phyloP scores from a whole-genome alignment of 2,797 vertebrate species.

The Valencia hispanica region DNA sequence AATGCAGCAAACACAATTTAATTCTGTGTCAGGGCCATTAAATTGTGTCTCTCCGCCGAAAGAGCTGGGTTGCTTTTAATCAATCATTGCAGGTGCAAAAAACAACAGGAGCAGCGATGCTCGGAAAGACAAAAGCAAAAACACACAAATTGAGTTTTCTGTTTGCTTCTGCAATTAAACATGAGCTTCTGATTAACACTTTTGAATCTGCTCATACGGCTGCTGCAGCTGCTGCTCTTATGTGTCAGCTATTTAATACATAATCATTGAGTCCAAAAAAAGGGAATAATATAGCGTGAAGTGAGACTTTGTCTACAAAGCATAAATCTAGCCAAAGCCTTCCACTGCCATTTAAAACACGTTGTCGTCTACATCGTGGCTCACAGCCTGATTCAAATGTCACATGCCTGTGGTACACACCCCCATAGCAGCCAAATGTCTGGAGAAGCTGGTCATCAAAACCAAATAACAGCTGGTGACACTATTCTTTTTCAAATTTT shows the following conservation, averaged over 20 bases:
- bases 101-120: constrained; percentile 32
- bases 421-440: neutral
- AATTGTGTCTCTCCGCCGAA: constrained; percentile 38
- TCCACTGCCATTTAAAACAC: too few species aligned
- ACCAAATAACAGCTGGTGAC: neutral
- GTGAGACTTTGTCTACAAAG: neutral
- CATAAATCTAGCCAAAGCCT: neutral
- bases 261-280: neutral
- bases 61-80: constrained; percentile 61
- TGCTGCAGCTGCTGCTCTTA: constrained; percentile 44
- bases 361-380: neutral
- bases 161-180: constrained; percentile 60
- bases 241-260: neutral
- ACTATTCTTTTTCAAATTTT: neutral
- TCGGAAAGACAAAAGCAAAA: constrained; percentile 52
- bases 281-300: neutral
- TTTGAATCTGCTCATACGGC: constrained; percentile 42
- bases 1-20: constrained; percentile 57
- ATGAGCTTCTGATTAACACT: constrained; percentile 64
- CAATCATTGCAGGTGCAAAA: constrained; percentile 64
- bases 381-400: neutral
- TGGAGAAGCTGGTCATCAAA: neutral
- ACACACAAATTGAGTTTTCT: constrained; percentile 63
- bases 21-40: constrained; percentile 53
- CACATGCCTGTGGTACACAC: neutral